Evolutionary conservation across 2,888 invertebrate species (phyloP).

Genomic region (Scaptomyza reducta): DNA sequence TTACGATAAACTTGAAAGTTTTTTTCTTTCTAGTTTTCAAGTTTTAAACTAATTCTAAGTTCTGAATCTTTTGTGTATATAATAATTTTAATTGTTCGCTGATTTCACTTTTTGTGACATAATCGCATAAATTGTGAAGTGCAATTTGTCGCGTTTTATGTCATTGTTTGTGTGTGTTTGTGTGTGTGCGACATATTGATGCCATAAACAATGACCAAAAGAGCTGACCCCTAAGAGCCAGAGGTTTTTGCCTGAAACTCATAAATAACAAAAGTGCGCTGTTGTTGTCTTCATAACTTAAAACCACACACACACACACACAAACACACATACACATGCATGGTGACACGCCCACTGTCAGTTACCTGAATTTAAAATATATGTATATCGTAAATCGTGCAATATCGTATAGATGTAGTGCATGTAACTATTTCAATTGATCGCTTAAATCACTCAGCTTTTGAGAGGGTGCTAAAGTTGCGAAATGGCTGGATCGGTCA

Average conservation of each 20-base stretch:
- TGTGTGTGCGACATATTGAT: constrained; percentile 18
- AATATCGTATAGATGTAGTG: background rate
- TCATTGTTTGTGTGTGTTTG: constrained; percentile 5
- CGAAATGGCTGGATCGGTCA: constrained; percentile 1
- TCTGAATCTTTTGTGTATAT: no score
- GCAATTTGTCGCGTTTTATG: constrained; percentile 58
- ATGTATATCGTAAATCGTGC: no score
- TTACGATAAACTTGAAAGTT: background rate
- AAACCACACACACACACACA: constrained; percentile 63
- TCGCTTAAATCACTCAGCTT: constrained; percentile 44
- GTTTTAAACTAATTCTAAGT: no score
- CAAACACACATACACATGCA: constrained; percentile 61
- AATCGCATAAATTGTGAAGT: constrained; percentile 56
- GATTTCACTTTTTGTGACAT: constrained; percentile 41
- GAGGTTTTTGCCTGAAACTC: constrained; percentile 38
- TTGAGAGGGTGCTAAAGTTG: constrained; percentile 22
- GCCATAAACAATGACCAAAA: constrained; percentile 68
- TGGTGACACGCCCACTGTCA: constrained; percentile 60
- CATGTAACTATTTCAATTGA: constrained; percentile 25
- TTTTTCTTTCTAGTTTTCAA: no score
- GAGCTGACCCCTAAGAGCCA: constrained; percentile 67
- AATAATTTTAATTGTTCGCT: constrained; percentile 7
- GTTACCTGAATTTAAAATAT: constrained; percentile 63
- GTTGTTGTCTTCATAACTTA: constrained; percentile 64
- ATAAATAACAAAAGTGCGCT: constrained; percentile 56